A percentile compares a stretch with the other conserved stretches of the same genome.
Conservation (phyloP, 1,140 invertebrate genomes). For the Bombyx mandarina region DNA sequence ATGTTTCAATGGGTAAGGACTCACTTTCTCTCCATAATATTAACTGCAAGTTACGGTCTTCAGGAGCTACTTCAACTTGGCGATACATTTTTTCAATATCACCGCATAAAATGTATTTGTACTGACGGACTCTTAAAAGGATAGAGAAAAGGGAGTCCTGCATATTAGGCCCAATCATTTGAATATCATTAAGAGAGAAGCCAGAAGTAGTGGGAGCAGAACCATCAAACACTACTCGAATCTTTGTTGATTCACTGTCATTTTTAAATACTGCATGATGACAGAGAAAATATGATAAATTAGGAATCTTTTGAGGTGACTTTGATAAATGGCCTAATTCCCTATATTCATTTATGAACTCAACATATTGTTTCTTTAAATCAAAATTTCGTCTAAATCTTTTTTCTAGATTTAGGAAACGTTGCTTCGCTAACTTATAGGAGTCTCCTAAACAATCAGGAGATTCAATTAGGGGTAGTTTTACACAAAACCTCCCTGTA, state of each 20-base stretch:
- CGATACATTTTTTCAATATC: conserved; percentile 27
- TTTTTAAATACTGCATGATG: conserved; percentile 14
- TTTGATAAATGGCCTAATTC: too few species aligned
- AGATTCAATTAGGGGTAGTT: conserved; percentile 26
- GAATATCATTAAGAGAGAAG: conserved; percentile 4
- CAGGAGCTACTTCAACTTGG: background rate
- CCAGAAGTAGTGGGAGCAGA: conserved; percentile 3
- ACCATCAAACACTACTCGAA: conserved; percentile 16
- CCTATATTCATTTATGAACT: conserved; percentile 18
- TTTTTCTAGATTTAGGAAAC: conserved; percentile 27
- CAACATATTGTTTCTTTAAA: conserved; percentile 14
- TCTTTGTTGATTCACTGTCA: conserved; percentile 12
- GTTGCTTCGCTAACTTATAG: conserved; percentile 20
- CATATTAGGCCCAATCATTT: conserved; percentile 13
- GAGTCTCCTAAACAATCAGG: conserved; percentile 29
- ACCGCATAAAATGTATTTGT: conserved; percentile 28
- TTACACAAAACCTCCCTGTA: conserved; percentile 21
- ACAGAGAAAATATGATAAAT: conserved; percentile 4
- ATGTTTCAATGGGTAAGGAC: conserved; percentile 24
- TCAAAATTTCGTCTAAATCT: background rate
- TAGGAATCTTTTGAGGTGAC: too few species aligned
- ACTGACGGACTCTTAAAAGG: conserved; percentile 37
- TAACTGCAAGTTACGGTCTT: conserved; percentile 21
- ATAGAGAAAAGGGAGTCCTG: conserved; percentile 28
- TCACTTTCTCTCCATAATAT: conserved; percentile 42